Conservation (phyloP, 2,113 vertebrate genomes). For the Labrus mixtus region DNA sequence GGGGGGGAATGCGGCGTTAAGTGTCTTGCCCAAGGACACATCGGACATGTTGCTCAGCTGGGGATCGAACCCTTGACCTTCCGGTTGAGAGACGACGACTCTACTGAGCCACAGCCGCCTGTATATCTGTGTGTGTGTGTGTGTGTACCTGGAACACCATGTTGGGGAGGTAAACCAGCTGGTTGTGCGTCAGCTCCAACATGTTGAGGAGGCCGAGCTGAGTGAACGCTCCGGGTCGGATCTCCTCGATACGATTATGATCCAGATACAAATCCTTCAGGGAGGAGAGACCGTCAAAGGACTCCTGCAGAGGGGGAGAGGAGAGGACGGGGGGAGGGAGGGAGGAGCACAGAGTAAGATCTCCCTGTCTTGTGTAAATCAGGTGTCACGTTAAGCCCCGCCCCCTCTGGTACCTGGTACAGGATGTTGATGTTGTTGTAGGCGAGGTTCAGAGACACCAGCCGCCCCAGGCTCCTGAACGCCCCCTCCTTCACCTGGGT, state of each 20-base stretch:
- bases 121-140: too few species aligned
- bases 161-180: conserved; percentile 92
- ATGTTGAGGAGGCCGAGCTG: conserved; percentile 89
- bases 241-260: conserved; percentile 91
- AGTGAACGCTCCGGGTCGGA: conserved; percentile 90
- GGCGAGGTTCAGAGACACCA: conserved; percentile 90
- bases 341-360: too few species aligned
- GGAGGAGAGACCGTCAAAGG: conserved; percentile 91
- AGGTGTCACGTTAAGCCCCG: too few species aligned
- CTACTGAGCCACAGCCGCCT: too few species aligned
- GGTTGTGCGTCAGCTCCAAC: conserved; percentile 88
- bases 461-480: conserved; percentile 89
- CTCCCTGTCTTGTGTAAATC: too few species aligned
- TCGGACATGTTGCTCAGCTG: too few species aligned
- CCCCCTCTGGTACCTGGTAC: conserved; percentile 82
- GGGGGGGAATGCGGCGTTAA: too few species aligned
- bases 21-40: too few species aligned
- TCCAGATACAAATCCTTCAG: conserved; percentile 89
- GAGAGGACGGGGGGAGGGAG: too few species aligned
- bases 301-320: conserved; percentile 80
- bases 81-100: too few species aligned
- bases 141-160: conserved; percentile 88
- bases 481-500: conserved; percentile 89
- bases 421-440: conserved; percentile 88
- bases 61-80: too few species aligned